Evolutionary conservation across 2,113 vertebrate species (phyloP).

Genomic region (Lophotis ruficrista): DNA sequence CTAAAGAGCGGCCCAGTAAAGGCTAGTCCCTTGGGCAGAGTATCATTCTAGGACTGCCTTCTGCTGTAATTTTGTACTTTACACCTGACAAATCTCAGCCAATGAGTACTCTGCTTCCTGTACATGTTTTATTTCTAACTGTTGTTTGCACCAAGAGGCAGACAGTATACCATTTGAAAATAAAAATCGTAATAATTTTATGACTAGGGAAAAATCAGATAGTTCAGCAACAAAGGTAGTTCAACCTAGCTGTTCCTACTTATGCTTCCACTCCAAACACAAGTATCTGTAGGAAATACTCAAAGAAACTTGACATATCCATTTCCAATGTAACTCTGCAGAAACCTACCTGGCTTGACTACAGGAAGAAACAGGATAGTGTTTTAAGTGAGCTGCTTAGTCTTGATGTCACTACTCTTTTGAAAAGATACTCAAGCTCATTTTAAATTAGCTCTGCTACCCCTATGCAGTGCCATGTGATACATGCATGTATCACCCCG

Average conservation of each 20-base stretch:
- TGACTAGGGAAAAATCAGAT: neutral
- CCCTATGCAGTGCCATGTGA: neutral
- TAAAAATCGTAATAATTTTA: neutral
- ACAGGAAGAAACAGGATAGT: neutral
- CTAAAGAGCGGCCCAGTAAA: neutral
- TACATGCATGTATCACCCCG: fast-evolving
- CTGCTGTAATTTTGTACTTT: neutral
- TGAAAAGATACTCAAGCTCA: neutral
- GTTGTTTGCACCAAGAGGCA: neutral
- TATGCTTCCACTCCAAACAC: neutral
- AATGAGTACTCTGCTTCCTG: neutral
- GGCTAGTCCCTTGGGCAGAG: neutral
- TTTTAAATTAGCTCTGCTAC: neutral
- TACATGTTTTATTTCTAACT: neutral
- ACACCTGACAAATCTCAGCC: neutral
- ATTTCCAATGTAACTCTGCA: neutral
- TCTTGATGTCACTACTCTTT: neutral
- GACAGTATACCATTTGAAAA: neutral
- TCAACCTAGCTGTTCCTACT: neutral
- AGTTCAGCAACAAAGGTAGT: neutral
- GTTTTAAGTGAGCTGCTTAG: neutral
- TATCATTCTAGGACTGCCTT: neutral
- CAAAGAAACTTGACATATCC: neutral
- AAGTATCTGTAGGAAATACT: neutral
- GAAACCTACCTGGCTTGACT: neutral